Base-by-base conservation (phyloP, 2,888 invertebrate genomes). In the Dicyrtomina minuta region DNA sequence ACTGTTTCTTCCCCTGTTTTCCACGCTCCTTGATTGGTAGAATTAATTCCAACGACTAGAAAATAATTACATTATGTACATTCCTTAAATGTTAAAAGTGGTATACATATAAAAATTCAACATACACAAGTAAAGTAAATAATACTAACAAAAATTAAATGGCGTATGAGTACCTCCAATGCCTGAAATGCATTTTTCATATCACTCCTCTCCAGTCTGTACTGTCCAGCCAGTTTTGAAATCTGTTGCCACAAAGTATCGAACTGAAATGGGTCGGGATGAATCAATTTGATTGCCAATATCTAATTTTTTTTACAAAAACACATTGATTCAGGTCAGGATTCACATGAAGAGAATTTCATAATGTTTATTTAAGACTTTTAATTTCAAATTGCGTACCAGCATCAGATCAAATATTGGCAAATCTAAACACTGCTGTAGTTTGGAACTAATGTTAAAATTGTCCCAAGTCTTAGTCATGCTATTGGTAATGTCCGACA, bases 121-220 rank as follows among this genome's bases (percentile, higher is more conserved):
- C n/a, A n/a, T n/a, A n/a, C n/a, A n/a, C n/a, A n/a, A n/a, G n/a
- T n/a, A n/a, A n/a, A n/a, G n/a, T n/a, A n/a, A n/a, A n/a, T n/a
- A n/a, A n/a, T n/a, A n/a, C n/a, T n/a, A n/a, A n/a, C n/a, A n/a
- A n/a, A n/a, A n/a, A n/a, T n/a, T n/a, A n/a, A n/a, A n/a, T n/a
- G n/a, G n/a, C n/a, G n/a, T n/a, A n/a, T n/a, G n/a, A n/a, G 27
- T 64, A 64, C 64, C 64, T 68, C 68, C 26, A 68, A 55, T 6
- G 39, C 41, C 1, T 17, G 8, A 26, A 68, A 55, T 1, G 53
- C 49, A 39, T 33, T 44, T 22, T 51, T 3, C n/a, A 68, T 27
- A 55, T 68, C 68, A 53, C 26, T 53, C 39, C 55, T 60, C 20
- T 61, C 68, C n/a, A 61, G 33, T 12, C 17, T 43, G 20, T 41